Conservation (phyloP, 2,113 vertebrate species). For the Sinosuthora webbiana region DNA sequence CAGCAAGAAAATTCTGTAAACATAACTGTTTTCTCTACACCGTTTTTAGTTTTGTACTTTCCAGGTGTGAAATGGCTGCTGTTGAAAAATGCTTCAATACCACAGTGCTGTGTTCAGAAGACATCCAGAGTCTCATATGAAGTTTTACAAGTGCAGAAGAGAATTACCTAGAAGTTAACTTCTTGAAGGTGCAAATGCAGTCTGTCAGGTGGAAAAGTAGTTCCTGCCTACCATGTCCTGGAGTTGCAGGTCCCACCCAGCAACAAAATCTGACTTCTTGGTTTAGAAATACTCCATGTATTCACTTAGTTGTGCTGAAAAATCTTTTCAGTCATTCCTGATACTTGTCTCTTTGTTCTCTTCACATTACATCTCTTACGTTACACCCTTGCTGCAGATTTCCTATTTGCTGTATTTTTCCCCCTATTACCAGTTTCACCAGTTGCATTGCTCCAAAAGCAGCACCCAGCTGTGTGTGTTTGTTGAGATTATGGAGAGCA, state of each 20-base stretch:
- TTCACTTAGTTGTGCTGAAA: not conserved
- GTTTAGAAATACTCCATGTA: not conserved
- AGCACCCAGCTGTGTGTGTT: not conserved
- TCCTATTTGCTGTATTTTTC: not conserved
- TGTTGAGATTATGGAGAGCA: not conserved
- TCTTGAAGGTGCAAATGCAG: not conserved
- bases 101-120: fast-evolving
- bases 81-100: not conserved
- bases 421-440: not conserved
- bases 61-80: not conserved
- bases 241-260: not conserved
- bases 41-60: not conserved
- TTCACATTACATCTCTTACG: not conserved
- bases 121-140: not conserved
- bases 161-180: not conserved
- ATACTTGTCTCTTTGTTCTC: not conserved
- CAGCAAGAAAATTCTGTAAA: not conserved
- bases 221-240: not conserved
- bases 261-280: not conserved
- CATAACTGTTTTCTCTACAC: not conserved
- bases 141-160: not conserved
- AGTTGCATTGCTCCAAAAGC: not conserved
- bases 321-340: not conserved
- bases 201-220: not conserved
- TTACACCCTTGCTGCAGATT: not conserved